These are phyloP conservation scores for Atrichornis clamosus DNA, from an alignment of 2,113 vertebrate genomes.

Conservation along the genomic window DNA sequence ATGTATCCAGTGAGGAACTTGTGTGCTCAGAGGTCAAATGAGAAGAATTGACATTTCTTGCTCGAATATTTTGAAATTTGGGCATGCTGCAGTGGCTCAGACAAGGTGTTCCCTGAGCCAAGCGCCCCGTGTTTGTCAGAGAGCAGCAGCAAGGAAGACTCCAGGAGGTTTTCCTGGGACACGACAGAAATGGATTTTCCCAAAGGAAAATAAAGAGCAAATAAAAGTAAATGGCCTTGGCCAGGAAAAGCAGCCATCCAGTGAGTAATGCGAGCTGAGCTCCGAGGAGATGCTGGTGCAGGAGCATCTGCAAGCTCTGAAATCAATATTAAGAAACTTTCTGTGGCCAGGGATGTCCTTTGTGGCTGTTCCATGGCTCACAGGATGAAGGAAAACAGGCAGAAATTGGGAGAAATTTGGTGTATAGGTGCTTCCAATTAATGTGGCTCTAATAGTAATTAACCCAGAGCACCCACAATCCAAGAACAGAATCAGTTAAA, in stretches of 20 bases:
- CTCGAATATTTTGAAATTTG: background rate
- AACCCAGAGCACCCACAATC: background rate
- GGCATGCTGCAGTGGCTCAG: background rate
- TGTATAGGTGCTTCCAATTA: background rate
- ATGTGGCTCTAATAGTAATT: background rate
- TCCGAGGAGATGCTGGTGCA: background rate
- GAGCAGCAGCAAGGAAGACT: background rate
- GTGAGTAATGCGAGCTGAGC: background rate
- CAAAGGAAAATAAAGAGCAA: background rate
- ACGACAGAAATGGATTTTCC: background rate
- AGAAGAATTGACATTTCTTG: background rate
- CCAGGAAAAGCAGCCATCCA: background rate
- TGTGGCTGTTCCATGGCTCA: accelerated
- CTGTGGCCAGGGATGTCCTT: background rate
- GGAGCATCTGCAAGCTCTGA: background rate
- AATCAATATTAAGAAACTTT: background rate
- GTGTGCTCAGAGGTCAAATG: accelerated
- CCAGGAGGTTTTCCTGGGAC: background rate
- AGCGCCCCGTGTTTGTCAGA: accelerated
- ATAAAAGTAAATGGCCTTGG: background rate
- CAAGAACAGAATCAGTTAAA: background rate
- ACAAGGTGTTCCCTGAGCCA: background rate
- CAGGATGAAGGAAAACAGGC: background rate
- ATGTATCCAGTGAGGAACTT: accelerated
- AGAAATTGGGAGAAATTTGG: background rate